These are phyloP conservation scores for Bombyx huttoni DNA, from an alignment of 2,888 invertebrate genomes.

Conservation along the genomic window DNA sequence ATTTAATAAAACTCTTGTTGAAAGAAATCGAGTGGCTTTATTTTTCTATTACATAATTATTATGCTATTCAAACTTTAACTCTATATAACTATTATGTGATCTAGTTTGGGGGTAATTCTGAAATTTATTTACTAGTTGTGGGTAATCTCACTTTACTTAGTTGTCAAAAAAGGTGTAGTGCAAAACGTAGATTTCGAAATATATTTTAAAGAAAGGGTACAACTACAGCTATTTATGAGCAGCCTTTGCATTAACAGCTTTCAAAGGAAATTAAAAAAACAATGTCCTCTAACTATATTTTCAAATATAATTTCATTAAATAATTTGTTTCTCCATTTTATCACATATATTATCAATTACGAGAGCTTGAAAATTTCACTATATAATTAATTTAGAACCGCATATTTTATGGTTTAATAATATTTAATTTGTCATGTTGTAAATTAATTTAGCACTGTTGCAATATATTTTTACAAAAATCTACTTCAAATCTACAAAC, in stretches of 20 bases:
- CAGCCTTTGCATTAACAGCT: not conserved
- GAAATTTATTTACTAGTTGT: too few relatives aligned
- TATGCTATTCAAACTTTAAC: too few relatives aligned
- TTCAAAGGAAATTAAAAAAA: not conserved
- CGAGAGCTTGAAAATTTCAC: not conserved
- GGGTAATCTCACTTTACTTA: too few relatives aligned
- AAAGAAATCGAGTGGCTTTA: too few relatives aligned
- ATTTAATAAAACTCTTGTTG: too few relatives aligned
- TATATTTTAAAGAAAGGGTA: too few relatives aligned
- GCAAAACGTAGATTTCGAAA: too few relatives aligned
- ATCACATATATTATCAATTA: not conserved
- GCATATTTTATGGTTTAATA: constrained; percentile 3
- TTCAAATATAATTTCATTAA: not conserved
- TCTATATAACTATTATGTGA: too few relatives aligned
- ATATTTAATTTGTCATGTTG: constrained; percentile 25
- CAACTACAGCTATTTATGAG: not conserved
- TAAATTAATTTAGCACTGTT: constrained; percentile 23
- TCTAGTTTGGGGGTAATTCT: too few relatives aligned
- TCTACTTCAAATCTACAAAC: constrained; percentile 43
- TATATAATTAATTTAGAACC: not conserved
- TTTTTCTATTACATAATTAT: too few relatives aligned
- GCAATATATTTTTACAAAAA: constrained; percentile 37
- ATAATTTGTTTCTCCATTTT: not conserved
- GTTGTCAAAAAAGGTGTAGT: too few relatives aligned
- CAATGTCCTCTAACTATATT: not conserved